Percentiles rank a stretch among this genome's conserved stretches.
Conservation (phyloP, 2,888 invertebrate genomes). For the Sinohyriopsis cumingii region DNA sequence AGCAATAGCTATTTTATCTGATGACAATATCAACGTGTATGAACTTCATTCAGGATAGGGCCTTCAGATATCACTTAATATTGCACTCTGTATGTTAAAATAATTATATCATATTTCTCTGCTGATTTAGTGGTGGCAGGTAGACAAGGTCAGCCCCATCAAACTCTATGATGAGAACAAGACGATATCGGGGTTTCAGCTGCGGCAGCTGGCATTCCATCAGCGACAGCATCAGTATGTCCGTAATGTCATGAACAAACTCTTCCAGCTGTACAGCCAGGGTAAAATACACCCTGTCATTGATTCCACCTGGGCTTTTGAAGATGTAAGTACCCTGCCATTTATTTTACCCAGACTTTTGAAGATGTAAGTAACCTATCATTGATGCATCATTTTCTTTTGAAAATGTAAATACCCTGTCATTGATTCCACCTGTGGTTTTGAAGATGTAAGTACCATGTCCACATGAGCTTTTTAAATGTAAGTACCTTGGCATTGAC, state of each 20-base stretch:
- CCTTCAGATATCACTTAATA: too few species aligned
- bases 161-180: constrained; percentile 93
- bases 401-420: constrained; percentile 77
- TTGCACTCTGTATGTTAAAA: too few species aligned
- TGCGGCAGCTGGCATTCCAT: constrained; percentile 87
- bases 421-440: constrained; percentile 88
- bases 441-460: constrained; percentile 78
- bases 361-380: not conserved
- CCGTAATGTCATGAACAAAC: constrained; percentile 80
- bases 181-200: constrained; percentile 85
- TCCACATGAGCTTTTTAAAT: too few species aligned
- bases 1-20: too few species aligned
- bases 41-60: too few species aligned
- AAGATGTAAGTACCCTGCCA: constrained; percentile 79
- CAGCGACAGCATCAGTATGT: constrained; percentile 77
- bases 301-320: constrained; percentile 90
- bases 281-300: constrained; percentile 87
- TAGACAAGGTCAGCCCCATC: constrained; percentile 90
- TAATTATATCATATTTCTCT: too few species aligned
- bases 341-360: not conserved
- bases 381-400: not conserved
- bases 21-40: too few species aligned
- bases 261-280: constrained; percentile 83
- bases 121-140: constrained; percentile 85
- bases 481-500: too few species aligned